These are phyloP conservation scores for Drosophila neocordata DNA, from an alignment of 1,140 invertebrate genomes.

Conservation along the genomic window DNA sequence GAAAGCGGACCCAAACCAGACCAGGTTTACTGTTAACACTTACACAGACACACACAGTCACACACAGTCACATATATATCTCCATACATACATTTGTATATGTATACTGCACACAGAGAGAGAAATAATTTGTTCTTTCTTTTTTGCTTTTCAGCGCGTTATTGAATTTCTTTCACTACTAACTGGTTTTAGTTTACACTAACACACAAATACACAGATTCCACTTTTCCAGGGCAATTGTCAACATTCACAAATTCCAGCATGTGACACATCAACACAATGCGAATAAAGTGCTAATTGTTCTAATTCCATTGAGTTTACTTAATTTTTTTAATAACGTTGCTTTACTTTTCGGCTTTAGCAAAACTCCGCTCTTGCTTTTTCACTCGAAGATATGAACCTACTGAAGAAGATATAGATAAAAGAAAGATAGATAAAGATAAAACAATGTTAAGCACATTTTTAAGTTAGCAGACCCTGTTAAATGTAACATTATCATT, in stretches of 20 bases:
- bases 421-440: too few relatives aligned
- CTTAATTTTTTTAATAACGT: neutral
- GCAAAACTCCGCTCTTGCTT: neutral
- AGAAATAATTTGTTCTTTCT: conserved; percentile 66
- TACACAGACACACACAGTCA: conserved; percentile 35
- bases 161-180: conserved; percentile 57
- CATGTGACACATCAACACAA: conserved; percentile 6
- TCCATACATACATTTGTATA: too few relatives aligned
- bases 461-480: too few relatives aligned
- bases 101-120: conserved; percentile 22
- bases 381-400: neutral
- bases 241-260: neutral
- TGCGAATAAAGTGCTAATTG: conserved; percentile 3
- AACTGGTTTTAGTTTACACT: conserved; percentile 64
- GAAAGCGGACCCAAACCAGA: conserved; percentile 76
- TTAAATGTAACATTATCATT: too few relatives aligned
- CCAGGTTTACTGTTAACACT: conserved; percentile 37
- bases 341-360: neutral
- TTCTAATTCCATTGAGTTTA: conserved; percentile 16
- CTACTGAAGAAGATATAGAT: too few relatives aligned
- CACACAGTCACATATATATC: too few relatives aligned
- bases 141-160: conserved; percentile 59
- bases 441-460: too few relatives aligned
- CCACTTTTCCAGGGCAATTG: conserved; percentile 49
- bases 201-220: conserved; percentile 29